Conservation (phyloP, 2,888 invertebrate species). For the Eupithecia insigniata region DNA sequence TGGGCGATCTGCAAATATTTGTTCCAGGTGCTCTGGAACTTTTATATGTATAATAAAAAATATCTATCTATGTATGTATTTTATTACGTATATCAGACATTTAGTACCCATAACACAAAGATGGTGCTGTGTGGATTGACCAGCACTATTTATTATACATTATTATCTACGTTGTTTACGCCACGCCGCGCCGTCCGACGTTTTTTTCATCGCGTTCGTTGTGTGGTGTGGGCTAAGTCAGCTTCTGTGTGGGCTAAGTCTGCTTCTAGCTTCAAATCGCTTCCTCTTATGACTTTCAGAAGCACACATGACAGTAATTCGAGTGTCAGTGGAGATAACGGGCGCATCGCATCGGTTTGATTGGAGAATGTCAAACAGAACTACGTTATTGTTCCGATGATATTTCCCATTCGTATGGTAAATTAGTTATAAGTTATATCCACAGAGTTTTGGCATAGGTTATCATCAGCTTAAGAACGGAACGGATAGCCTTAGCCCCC, state of each 20-base stretch:
- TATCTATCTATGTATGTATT: too few relatives aligned
- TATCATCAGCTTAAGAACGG: too few relatives aligned
- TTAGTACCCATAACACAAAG: too few relatives aligned
- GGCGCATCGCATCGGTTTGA: conserved; percentile 59
- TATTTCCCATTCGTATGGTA: conserved; percentile 8
- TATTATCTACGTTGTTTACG: neutral
- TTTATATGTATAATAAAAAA: too few relatives aligned
- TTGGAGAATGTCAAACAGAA: conserved; percentile 44
- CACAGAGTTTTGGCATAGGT: neutral
- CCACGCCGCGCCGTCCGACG: neutral
- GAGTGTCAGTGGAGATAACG: conserved; percentile 63
- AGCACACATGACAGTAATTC: conserved; percentile 56
- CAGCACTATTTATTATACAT: too few relatives aligned
- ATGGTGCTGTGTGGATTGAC: too few relatives aligned
- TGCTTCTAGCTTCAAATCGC: conserved; percentile 33
- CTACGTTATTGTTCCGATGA: conserved; percentile 6
- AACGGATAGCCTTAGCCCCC: too few relatives aligned
- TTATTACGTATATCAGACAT: too few relatives aligned
- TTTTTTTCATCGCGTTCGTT: neutral
- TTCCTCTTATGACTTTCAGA: conserved; percentile 28
- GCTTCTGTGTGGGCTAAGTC: too few relatives aligned
- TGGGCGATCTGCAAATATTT: too few relatives aligned
- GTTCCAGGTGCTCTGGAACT: too few relatives aligned
- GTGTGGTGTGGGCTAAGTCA: too few relatives aligned
- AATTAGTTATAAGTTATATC: neutral